Conservation (phyloP, 2,113 vertebrate genomes). For the Leptodactylus fuscus region DNA sequence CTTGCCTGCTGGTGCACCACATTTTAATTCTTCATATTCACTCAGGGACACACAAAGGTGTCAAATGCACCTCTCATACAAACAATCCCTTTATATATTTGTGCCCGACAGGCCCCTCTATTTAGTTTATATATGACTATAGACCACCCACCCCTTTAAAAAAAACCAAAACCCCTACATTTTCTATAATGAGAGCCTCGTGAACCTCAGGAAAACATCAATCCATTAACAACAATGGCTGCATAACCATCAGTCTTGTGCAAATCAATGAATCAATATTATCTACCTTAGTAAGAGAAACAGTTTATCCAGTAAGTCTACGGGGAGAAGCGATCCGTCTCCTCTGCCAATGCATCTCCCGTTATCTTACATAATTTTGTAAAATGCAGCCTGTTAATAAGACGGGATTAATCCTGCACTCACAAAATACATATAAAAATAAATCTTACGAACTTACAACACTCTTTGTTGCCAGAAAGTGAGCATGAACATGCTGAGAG, state of each 20-base stretch:
- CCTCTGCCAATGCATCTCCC: neutral
- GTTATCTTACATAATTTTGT: neutral
- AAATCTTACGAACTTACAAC: neutral
- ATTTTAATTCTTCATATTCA: too few species aligned
- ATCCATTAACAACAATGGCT: neutral
- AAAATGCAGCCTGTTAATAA: neutral
- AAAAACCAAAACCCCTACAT: too few species aligned
- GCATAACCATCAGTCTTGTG: neutral
- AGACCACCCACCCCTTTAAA: too few species aligned
- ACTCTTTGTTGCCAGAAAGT: neutral
- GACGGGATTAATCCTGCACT: neutral
- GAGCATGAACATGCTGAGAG: neutral
- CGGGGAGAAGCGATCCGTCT: neutral
- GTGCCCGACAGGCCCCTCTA: too few species aligned
- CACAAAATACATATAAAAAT: too few species aligned
- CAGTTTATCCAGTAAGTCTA: neutral
- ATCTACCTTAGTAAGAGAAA: neutral
- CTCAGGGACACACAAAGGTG: too few species aligned
- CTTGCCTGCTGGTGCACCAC: too few species aligned
- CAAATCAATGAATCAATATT: slow-evolving; percentile 7
- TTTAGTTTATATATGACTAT: too few species aligned
- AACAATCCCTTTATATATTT: too few species aligned
- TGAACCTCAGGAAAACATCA: neutral
- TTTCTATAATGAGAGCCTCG: neutral
- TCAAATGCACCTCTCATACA: too few species aligned